Base-by-base conservation (phyloP, 1,140 invertebrate genomes). In the Magallana ariakensis region DNA sequence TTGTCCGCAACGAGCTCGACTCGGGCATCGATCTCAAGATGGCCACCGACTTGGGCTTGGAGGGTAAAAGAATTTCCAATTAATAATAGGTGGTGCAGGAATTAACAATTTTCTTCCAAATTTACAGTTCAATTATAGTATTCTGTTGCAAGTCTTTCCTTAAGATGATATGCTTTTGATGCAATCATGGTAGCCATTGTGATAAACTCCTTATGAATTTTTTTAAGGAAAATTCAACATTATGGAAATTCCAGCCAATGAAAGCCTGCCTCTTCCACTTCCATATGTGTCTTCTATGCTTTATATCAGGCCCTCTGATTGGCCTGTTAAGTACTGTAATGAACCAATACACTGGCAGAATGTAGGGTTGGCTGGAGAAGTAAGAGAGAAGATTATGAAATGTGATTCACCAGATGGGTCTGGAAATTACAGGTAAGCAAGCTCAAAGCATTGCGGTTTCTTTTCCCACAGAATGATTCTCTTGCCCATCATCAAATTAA, bases 1-100 rank as follows among this genome's bases (percentile, higher is more conserved):
- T 96, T 85, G 94, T 99, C 1, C 94, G 96, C 8, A 99, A 99
- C 95, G 90, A 91, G 81, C 90, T 94, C 33, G 90, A 92, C 58
- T 88, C 90, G 53, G 75, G 90, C 80, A 84, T 94, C 16, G 92
- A 94, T 56, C 84, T 94, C 10, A 92, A 90, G 60, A 87, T 95
- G 86, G 89, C 84, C 62, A 66, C 85, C 57, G 84, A 85, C 15
- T 86, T 54, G 80, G 80, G 75, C 10, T 54, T 83, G 15, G 80
- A 85, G 55, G 88, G 85, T 87, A 81, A 54, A 66, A 46, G 33
- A 46, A 46, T 46, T 46, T 46, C 5, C 33, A 46, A 46, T 46
- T 46, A 5, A 46, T 46, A 46, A 46, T 46, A 46, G 5, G 33
- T 46, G 2, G 3, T 46, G 33, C 33, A 46, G 33, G 33, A 46